Conservation (phyloP, 1,140 invertebrate genomes). For the Pygmarrhopalites habei region DNA sequence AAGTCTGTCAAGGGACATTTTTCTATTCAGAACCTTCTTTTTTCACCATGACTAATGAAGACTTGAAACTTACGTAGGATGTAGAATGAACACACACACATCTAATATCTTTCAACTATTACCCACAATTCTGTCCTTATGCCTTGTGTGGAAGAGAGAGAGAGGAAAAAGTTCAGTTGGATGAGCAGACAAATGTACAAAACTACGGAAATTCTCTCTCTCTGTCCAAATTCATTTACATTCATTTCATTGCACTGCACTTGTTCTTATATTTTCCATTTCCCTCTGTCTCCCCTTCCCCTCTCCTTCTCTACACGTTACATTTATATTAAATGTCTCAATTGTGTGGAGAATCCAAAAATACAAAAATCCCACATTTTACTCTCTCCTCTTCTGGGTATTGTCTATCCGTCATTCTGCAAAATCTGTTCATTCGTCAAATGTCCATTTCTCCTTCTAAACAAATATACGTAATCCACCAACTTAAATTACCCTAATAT, state of each 20-base stretch:
- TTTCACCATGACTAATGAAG: slow-evolving; percentile 33
- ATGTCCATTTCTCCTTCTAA: no score
- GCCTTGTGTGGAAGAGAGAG: background rate
- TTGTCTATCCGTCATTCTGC: no score
- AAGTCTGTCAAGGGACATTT: slow-evolving; percentile 20
- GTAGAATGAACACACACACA: background rate
- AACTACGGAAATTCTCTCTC: no score
- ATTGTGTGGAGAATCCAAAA: no score
- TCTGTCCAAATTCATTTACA: background rate
- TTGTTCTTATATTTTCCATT: background rate
- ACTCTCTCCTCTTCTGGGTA: no score
- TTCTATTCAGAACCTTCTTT: slow-evolving; percentile 13
- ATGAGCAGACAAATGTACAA: no score
- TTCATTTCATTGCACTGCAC: background rate
- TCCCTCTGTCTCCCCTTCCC: background rate
- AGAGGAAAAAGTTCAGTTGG: background rate
- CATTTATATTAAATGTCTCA: no score
- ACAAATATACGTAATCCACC: no score
- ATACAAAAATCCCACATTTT: no score
- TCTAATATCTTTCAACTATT: background rate
- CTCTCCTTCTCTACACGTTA: no score
- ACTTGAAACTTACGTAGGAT: slow-evolving; percentile 19
- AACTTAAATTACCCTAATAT: no score
- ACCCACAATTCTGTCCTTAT: background rate
- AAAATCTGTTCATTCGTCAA: no score